Base-by-base conservation (phyloP, 2,797 vertebrate genomes). In the Anguilla anguilla region DNA sequence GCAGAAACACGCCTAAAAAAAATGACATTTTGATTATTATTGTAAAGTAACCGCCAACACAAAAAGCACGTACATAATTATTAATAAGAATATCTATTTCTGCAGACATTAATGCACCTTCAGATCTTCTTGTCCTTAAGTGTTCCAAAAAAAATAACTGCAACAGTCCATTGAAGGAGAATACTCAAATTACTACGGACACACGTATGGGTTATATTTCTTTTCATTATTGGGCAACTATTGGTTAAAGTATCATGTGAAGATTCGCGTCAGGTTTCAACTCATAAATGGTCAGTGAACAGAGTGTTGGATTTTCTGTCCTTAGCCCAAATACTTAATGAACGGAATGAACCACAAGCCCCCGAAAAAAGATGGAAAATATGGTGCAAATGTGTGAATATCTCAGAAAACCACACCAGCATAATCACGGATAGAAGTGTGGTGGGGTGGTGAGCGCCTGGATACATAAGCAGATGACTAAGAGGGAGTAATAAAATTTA, bases 1-100 rank as follows among this genome's bases (percentile, higher is more conserved):
- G 91, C 91, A 94, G 87, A 91, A 93, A 94, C 92, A 93, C 91
- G 92, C 93, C 7, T 11, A 35, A 0, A 74, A 74, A n/a, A 28
- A 13, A 31, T 31, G 7, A 31, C 25, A 28, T 2, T 28, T 72
- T 64, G 25, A 28, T 72, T 28, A n/a, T 1, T 28, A 28, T 10
- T 28, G 28, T 72, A 72, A 31, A 72, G 6, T 28, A 35, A 15
- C 69, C 2, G 7, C 28, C 31, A 35, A 74, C 69, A 28, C 31
- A 35, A 74, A 74, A 74, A 69, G 53, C 9, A 55, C 13, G 13
- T 55, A 15, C 17, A 19, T 59, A 4, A 59, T 59, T 59, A 59
- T 59, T 19, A 59, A 17, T 59, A 59, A 17, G 57, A 59, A 59
- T 22, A 28, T 28, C 10, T 28, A 74, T 74, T 74, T 74, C 13